Base-by-base conservation (phyloP, 2,797 vertebrate genomes). In the Salmo trutta region DNA sequence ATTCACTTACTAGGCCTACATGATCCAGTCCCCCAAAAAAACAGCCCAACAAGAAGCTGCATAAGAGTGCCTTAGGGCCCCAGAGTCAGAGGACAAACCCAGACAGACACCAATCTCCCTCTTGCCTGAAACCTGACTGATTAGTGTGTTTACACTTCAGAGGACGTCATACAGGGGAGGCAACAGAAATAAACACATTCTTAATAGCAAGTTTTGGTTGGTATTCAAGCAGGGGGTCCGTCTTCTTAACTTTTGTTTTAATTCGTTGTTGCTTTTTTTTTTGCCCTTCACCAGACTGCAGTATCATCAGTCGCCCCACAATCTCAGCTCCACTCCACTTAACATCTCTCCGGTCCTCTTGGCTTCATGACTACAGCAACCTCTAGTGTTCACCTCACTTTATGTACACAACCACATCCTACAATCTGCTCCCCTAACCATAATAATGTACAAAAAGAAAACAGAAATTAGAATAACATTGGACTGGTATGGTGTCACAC, bases 401-500 rank as follows among this genome's bases (percentile, higher is more conserved):
- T 88, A 90, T 17, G 66, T 68, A 36, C 66, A 31, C 29, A 17
- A 14, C 31, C 88, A 91, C 91, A 91, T 68, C 90, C 92, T 91
- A n/a, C 68, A 47, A 47, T 16, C 19, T 74, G 31, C 54, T 33
- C 53, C 33, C 41, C n/a, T 74, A 31, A 47, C 19, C 54, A 21
- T 51, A 77, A 76, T 67, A 75, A 24, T 17, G 53, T 73, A 59
- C 5, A 56, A 85, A 94, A 92, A 93, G 90, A 95, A 94, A 84
- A 91, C 79, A 91, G 90, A 92, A 93, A 31, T 94, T 91, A 94
- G 91, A 95, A 85, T 89, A 95, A 92, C 86, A 81, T 91, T 86
- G 92, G 94, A 91, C 93, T 90, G 91, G 95, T 95, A 95, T 94
- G 93, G 94, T 93, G 93, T 96, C 94, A 95, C 96, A 96, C 95